These are phyloP conservation scores for Meteorus sp. DNA, from an alignment of 1,140 invertebrate species.

Conservation along the genomic window DNA sequence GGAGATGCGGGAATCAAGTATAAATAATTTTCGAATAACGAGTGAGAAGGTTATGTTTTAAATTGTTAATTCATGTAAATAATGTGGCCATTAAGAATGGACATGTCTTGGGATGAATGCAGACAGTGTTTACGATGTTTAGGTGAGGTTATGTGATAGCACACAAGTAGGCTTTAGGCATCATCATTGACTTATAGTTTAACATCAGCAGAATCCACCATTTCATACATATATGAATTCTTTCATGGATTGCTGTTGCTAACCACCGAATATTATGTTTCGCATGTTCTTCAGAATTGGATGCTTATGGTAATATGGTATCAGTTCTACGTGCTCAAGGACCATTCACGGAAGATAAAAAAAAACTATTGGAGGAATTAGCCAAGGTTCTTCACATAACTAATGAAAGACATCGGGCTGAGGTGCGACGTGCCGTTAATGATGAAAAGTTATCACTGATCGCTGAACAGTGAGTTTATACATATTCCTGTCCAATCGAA, in stretches of 20 bases:
- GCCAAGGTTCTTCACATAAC: conserved; percentile 82
- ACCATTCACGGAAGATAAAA: conserved; percentile 79
- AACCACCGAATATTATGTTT: background rate
- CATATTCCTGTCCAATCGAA: conserved; percentile 14
- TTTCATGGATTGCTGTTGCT: conserved; percentile 1
- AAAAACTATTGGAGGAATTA: conserved; percentile 80
- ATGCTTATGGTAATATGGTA: conserved; percentile 86
- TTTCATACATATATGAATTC: background rate
- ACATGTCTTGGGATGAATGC: conserved; percentile 83
- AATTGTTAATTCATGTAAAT: conserved; percentile 5
- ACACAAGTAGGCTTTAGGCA: too few relatives aligned
- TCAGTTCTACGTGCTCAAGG: conserved; percentile 91
- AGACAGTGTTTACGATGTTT: conserved; percentile 81
- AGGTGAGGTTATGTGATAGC: conserved; percentile 64
- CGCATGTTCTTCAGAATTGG: conserved; percentile 69
- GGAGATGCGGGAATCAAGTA: conserved; percentile 6
- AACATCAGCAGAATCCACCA: background rate
- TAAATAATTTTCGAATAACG: conserved; percentile 1
- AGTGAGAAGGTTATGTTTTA: background rate
- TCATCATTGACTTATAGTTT: conserved; percentile 11
- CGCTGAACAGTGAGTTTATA: conserved; percentile 76
- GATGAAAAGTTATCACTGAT: conserved; percentile 87
- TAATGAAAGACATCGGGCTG: conserved; percentile 85
- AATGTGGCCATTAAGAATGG: conserved; percentile 73
- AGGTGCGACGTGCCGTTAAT: conserved; percentile 86